These are phyloP conservation scores for Lithobates sylvaticus DNA, from an alignment of 2,797 vertebrate genomes.

Conservation along the genomic window DNA sequence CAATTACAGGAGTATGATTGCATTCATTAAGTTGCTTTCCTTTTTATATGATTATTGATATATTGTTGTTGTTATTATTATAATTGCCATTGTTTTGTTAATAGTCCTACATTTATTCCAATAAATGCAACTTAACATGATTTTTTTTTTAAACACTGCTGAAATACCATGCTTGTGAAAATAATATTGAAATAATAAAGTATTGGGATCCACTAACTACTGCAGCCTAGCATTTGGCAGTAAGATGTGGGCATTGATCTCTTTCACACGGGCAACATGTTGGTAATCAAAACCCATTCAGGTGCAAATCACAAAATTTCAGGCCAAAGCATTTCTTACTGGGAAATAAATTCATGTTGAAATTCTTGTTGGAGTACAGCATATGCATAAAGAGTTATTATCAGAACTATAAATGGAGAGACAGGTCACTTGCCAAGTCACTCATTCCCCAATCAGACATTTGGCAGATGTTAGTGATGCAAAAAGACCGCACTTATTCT, in stretches of 20 bases:
- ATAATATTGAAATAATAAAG: slow-evolving; percentile 47
- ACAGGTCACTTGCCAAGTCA: slow-evolving; percentile 63
- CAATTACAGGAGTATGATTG: background rate
- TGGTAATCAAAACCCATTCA: slow-evolving; percentile 60
- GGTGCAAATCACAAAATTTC: slow-evolving; percentile 57
- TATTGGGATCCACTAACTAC: slow-evolving; percentile 38
- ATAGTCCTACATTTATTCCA: background rate
- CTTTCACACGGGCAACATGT: slow-evolving; percentile 62
- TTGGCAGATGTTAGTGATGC: slow-evolving; percentile 62
- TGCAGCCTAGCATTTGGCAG: slow-evolving; percentile 44
- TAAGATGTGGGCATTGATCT: slow-evolving; percentile 42
- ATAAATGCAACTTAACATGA: background rate
- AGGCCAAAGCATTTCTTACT: slow-evolving; percentile 48
- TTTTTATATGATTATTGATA: background rate
- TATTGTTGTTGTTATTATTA: background rate
- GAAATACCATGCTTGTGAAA: slow-evolving; percentile 8
- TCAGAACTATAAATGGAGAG: slow-evolving; percentile 62
- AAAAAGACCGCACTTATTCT: slow-evolving; percentile 59
- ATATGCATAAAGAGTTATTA: slow-evolving; percentile 64
- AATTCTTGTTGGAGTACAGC: slow-evolving; percentile 63
- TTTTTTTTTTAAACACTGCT: background rate
- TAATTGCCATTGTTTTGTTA: background rate
- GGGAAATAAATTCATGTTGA: slow-evolving; percentile 58
- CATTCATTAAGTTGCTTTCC: background rate
- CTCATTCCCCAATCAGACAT: slow-evolving; percentile 63